phyloP scores from a whole-genome alignment of 2,888 invertebrate species.

The Idaea biselata region DNA sequence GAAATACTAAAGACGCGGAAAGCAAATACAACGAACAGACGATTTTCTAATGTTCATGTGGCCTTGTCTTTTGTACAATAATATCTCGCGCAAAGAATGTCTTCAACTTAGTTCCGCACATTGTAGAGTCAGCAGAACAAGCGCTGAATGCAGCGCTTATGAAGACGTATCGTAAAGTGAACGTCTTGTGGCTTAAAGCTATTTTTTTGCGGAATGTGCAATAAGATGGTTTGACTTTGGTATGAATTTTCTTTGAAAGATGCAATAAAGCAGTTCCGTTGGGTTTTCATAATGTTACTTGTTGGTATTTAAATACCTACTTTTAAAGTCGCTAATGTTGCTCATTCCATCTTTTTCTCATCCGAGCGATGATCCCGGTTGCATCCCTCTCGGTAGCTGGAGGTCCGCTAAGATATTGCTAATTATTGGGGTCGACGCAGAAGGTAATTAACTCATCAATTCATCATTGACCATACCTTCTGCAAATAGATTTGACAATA shows the following conservation, averaged over 20 bases:
- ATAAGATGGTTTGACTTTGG: background rate
- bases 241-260: constrained; percentile 1
- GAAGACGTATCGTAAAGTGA: constrained; percentile 21
- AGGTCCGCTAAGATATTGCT: too few species aligned
- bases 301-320: background rate
- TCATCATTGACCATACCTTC: too few species aligned
- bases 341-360: background rate
- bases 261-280: background rate
- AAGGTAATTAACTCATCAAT: too few species aligned
- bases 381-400: too few species aligned
- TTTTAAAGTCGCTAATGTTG: background rate
- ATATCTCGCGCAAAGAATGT: constrained; percentile 11
- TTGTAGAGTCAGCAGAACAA: constrained; percentile 36
- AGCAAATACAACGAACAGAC: too few species aligned
- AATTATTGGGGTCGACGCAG: too few species aligned
- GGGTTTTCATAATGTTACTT: background rate
- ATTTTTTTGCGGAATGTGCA: constrained; percentile 20
- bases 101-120: constrained; percentile 19
- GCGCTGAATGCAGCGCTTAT: constrained; percentile 29
- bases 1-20: too few species aligned
- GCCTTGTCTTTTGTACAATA: constrained; percentile 9
- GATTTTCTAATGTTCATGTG: too few species aligned
- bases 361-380: too few species aligned
- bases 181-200: constrained; percentile 31
- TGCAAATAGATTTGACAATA: too few species aligned